A percentile compares a stretch with the other conserved stretches of the same genome.
phyloP scores from a whole-genome alignment of 2,113 vertebrate genomes.

The Nibea albiflora region DNA sequence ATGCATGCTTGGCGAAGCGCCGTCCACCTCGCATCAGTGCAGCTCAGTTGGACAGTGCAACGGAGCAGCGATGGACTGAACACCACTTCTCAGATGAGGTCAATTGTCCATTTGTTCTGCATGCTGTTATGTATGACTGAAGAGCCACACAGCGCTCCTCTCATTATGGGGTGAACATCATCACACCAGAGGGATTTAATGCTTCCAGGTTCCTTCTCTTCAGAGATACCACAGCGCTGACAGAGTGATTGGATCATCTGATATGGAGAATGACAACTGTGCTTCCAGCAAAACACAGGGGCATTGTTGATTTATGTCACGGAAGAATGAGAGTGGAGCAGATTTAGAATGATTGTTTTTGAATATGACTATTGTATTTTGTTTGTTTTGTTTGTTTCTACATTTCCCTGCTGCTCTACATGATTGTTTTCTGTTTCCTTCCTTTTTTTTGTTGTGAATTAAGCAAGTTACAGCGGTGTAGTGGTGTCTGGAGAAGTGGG shows the following conservation, averaged over 20 bases:
- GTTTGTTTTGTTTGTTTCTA: no score
- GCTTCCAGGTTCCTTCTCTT: constrained; percentile 23
- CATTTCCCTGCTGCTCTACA: no score
- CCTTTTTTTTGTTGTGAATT: no score
- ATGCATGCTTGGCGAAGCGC: constrained; percentile 20
- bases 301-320: constrained; percentile 33
- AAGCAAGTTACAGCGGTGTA: no score
- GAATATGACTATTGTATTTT: neutral
- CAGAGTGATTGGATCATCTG: constrained; percentile 44
- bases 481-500: no score
- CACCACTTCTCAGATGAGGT: constrained; percentile 26
- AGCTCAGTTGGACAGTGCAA: constrained; percentile 25
- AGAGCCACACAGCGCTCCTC: constrained; percentile 8
- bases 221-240: constrained; percentile 18
- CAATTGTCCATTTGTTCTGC: constrained; percentile 24
- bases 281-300: constrained; percentile 32
- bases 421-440: no score
- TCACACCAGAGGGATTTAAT: constrained; percentile 5
- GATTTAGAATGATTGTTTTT: neutral
- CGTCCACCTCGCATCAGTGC: constrained; percentile 34
- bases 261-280: constrained; percentile 47
- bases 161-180: constrained; percentile 23
- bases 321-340: neutral
- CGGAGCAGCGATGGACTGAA: constrained; percentile 35
- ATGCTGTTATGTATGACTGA: constrained; percentile 25